Base-by-base conservation (phyloP, 2,797 vertebrate species). In the Capromys pilorides region DNA sequence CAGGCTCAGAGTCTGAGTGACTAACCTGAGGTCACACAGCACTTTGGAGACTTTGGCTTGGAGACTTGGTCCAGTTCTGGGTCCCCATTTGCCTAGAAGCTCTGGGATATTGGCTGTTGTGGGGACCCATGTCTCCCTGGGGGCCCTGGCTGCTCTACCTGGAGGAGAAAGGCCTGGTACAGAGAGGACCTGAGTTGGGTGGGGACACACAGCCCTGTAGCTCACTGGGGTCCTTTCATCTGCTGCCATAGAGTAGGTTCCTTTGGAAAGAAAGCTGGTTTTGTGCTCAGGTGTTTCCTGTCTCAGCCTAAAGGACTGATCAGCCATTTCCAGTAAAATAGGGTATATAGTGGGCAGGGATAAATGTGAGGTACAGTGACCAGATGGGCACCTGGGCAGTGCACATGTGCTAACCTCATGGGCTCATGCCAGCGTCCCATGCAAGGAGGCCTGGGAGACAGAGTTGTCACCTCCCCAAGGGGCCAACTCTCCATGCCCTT, bases 221-320 rank as follows among this genome's bases (percentile, higher is more conserved):
- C 24, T 49, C 49, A 28, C 28, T 69, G 57, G 64, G 1, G 9
- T 45, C 24, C 6, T 59, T 71, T 81, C 36, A 33, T 64, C 67
- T 67, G 41, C 49, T 12, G 26, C n/a, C 51, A 71, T 36, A 81
- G 80, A 92, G 77, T 2, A 71, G 71, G 77, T 31, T 82, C 33
- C 39, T 93, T 77, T 24, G 26, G 77, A 85, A 69, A 84, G 39
- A 67, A 91, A 62, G 57, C 61, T 59, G 71, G 45, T 49, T 87
- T 87, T 67, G 73, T 41, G 45, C 66, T 73, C 36, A 5, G 39
- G 75, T 33, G 39, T 61, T 89, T 66, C 14, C 19, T 80, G 62
- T 87, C 66, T 7, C 54, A 21, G 88, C 77, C 91, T 95, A 81
- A 75, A 75, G 82, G 79, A 92, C 71, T 24, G 84, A 41, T 73